Base-by-base conservation (phyloP, 2,888 invertebrate genomes). In the Protodeltote pygarga region DNA sequence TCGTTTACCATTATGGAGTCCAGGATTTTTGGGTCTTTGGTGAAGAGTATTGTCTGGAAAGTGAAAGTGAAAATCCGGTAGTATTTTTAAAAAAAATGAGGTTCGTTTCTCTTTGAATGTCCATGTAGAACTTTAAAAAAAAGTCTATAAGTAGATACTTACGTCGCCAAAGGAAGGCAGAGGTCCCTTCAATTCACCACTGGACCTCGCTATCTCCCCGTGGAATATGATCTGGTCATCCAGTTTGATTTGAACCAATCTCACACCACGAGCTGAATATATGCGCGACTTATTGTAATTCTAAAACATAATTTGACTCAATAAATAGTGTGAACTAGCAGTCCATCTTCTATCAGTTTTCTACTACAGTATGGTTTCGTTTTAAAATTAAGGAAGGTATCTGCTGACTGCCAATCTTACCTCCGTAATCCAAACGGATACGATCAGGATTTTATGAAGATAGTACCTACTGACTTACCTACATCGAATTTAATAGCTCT, bases 211-310 rank as follows among this genome's bases (percentile, higher is more conserved):
- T 41, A 97, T 96, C 86, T 97, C 97, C 0, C 97, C 97, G 67
- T 94, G 93, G 83, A 97, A 97, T 75, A 97, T 95, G 17, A 93
- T 79, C 32, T 82, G 81, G 9, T 94, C 94, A 77, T 97, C 96
- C 44, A 97, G 79, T 51, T 91, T 93, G 16, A 97, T 94, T 51
- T 94, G 93, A 6, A 97, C 87, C 69, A 96, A 92, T 66, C 94
- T 94, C 3, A 95, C 95, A 31, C 97, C 97, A 48, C 97, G 93
- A 45, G 94, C 94, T 0, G 97, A 96, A 83, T 97, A 95, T 65
- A 97, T 97, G 50, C 97, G 92, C 0, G 97, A 97, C 83, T 97
- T 97, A 83, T 97, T 97, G 83, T 97, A 97, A 81, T 97, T 97
- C 97, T 97, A 34, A 15, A 35, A 11, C 11, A 8, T n/a, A n/a